Percentiles rank a stretch among this genome's conserved stretches.
phyloP scores from a whole-genome alignment of 1,140 invertebrate species.

The Stegodyphus mimosarum region DNA sequence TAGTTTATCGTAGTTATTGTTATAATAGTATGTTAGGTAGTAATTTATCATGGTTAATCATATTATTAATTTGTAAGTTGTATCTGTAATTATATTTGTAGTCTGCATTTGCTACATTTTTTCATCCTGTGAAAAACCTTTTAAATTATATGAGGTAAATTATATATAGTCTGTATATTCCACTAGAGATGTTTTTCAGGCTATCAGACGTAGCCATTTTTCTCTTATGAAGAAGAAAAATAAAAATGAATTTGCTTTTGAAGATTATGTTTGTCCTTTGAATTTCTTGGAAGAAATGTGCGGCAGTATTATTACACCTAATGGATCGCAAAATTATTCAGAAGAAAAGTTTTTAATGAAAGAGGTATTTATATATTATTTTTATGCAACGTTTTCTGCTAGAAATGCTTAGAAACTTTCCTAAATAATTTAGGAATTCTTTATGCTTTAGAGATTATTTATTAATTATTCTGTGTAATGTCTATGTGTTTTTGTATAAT shows the following conservation, averaged over 20 bases:
- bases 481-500: not conserved
- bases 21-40: no score
- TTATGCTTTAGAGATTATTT: not conserved
- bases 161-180: not conserved
- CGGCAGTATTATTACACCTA: not conserved
- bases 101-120: no score
- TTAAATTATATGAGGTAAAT: no score
- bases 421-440: not conserved
- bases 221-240: slow-evolving; percentile 88
- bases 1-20: no score
- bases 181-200: slow-evolving; percentile 71
- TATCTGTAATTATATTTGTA: no score
- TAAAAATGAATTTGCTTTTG: slow-evolving; percentile 78
- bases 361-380: not conserved
- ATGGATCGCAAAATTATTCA: slow-evolving; percentile 5
- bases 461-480: not conserved
- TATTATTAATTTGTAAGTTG: no score
- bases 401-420: not conserved
- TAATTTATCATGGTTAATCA: no score
- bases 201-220: slow-evolving; percentile 89
- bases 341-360: slow-evolving; percentile 43
- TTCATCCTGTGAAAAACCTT: no score
- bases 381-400: not conserved
- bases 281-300: slow-evolving; percentile 65
- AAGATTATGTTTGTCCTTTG: slow-evolving; percentile 88